Base-by-base conservation (phyloP, 1,140 invertebrate genomes). In the Battus philenor region DNA sequence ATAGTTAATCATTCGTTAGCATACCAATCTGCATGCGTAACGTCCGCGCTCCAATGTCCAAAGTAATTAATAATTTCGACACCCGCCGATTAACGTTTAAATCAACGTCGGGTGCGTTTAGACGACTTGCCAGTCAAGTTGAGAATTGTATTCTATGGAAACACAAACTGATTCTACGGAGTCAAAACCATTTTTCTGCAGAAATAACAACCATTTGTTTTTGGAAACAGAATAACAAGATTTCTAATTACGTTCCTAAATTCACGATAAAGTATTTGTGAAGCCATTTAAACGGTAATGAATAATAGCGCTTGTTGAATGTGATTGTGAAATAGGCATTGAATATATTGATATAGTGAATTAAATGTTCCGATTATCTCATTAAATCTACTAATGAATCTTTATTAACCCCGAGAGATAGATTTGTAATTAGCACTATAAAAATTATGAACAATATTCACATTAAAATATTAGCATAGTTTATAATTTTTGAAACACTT, bases 41-140 rank as follows among this genome's bases (percentile, higher is more conserved):
- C 67, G 61, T 58, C 44, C 52, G 54, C 50, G 33, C 55, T 54
- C 52, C 63, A 62, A 74, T 74, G 68, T 59, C 59, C 51, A 54
- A 54, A 54, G 75, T 70, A 69, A 82, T 84, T 82, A 84, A 82
- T 84, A 79, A 84, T 82, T 82, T 82, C 76, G 62, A 68, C 77
- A 77, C 72, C 68, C 52, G 50, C 56, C 69, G 59, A 80, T 80
- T 77, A 80, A 76, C 74, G 74, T 81, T 81, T 78, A 78, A 72
- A 80, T 68, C 73, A 62, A 57, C 41, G 57, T 51, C 43, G 36
- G 54, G 57, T 36, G 17, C 26, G 17, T 36, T 20, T 36, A 7
- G 5, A 31, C 30, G 2, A 13, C 31, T 36, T 36, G 33, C 10
- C 5, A 36, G 11, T 18, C 15, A 9, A 33, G 12, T 9, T 7